phyloP scores from a whole-genome alignment of 2,888 invertebrate species.

The Caradrina kadenii region DNA sequence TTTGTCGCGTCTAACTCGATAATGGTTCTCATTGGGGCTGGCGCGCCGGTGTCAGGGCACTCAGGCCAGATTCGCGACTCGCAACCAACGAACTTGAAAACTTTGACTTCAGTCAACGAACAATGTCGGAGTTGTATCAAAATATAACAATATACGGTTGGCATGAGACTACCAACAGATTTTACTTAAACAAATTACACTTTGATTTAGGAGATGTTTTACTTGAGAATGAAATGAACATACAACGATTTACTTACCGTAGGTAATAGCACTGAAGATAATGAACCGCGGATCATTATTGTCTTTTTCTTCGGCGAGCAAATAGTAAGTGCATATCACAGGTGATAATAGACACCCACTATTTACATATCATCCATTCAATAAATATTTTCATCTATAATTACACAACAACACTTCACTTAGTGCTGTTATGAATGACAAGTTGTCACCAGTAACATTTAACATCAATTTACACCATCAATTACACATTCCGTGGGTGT shows the following conservation, averaged over 20 bases:
- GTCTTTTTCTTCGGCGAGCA: slow-evolving; percentile 39
- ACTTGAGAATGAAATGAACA: slow-evolving; percentile 3
- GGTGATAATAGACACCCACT: slow-evolving; percentile 39
- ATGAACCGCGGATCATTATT: slow-evolving; percentile 56
- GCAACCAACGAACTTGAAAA: slow-evolving; percentile 25
- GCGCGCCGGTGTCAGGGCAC: slow-evolving; percentile 40
- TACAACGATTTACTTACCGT: slow-evolving; percentile 60
- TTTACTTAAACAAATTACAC: background rate
- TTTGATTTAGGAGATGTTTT: slow-evolving; percentile 1
- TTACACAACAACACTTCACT: slow-evolving; percentile 51
- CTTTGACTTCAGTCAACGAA: slow-evolving; percentile 13
- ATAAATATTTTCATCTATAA: slow-evolving; percentile 60
- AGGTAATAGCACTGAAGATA: slow-evolving; percentile 56
- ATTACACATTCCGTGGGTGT: slow-evolving; percentile 60
- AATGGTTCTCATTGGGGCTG: slow-evolving; percentile 54
- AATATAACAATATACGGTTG: background rate
- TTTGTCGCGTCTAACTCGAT: slow-evolving; percentile 63
- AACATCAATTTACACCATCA: slow-evolving; percentile 52
- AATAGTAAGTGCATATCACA: slow-evolving; percentile 51
- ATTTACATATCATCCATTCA: slow-evolving; percentile 55
- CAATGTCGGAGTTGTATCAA: background rate
- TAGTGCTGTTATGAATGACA: slow-evolving; percentile 39
- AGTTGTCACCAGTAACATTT: slow-evolving; percentile 44
- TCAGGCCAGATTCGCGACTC: slow-evolving; percentile 38
- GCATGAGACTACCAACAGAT: slow-evolving; percentile 1